A percentile compares a stretch with the other conserved stretches of the same genome.
These are phyloP conservation scores for Ypsolopha scabrella DNA, from an alignment of 2,888 invertebrate species.

Conservation along the genomic window DNA sequence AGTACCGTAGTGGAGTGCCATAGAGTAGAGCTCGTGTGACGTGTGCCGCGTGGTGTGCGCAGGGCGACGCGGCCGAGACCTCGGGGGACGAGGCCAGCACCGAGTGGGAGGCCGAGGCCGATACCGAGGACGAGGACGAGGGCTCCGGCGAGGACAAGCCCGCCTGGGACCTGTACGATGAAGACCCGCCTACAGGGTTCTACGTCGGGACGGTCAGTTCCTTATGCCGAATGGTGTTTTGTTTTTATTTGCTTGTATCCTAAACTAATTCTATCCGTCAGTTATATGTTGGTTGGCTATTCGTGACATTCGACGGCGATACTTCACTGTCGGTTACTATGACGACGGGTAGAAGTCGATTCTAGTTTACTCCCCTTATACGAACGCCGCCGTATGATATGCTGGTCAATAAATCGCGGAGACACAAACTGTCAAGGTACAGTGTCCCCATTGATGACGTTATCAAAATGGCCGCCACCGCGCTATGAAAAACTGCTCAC, in stretches of 20 bases:
- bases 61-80: slow-evolving; percentile 13
- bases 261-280: not conserved
- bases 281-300: not conserved
- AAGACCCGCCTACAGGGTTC: slow-evolving; percentile 18
- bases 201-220: slow-evolving; percentile 40
- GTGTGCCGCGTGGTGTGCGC: slow-evolving; percentile 8
- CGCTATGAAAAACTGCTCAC: too few species aligned
- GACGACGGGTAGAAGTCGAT: too few species aligned
- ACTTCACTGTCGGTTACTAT: too few species aligned
- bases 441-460: too few species aligned
- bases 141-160: slow-evolving; percentile 18
- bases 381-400: too few species aligned
- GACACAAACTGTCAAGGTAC: too few species aligned
- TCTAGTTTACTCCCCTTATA: too few species aligned
- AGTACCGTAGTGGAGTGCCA: too few species aligned
- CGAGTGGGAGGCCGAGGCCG: slow-evolving; percentile 37
- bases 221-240: not conserved
- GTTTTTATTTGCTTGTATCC: not conserved
- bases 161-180: slow-evolving; percentile 30
- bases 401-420: too few species aligned
- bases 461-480: too few species aligned
- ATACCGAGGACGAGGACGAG: slow-evolving; percentile 29
- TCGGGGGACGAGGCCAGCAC: slow-evolving; percentile 32
- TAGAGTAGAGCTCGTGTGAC: not conserved
- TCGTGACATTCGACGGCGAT: too few species aligned